Conservation (phyloP, 2,113 vertebrate species). For the Carassius carassius region DNA sequence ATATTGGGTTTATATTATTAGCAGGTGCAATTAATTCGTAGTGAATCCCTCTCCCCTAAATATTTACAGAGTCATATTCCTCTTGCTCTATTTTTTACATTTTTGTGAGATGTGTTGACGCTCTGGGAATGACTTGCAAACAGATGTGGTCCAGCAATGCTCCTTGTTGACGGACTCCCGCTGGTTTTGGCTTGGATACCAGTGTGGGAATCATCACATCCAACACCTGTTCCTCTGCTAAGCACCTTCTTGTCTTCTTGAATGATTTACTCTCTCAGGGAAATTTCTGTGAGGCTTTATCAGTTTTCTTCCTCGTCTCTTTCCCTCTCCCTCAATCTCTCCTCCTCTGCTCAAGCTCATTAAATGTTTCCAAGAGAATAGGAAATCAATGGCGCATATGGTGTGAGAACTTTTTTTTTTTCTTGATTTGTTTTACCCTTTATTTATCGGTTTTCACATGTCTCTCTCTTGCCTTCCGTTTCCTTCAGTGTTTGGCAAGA, state of each 20-base stretch:
- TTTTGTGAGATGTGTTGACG: not conserved
- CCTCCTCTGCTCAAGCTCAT: conserved; percentile 74
- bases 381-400: conserved; percentile 79
- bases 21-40: not conserved
- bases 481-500: conserved; percentile 8
- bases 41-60: not conserved
- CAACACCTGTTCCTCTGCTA: conserved; percentile 66
- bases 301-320: conserved; percentile 56
- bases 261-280: conserved; percentile 74
- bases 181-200: conserved; percentile 48
- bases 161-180: conserved; percentile 14
- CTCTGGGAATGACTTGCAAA: conserved; percentile 21
- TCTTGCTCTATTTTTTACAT: not conserved
- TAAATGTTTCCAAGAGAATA: conserved; percentile 81
- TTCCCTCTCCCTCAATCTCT: conserved; percentile 62
- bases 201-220: conserved; percentile 62
- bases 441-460: conserved; percentile 68
- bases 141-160: conserved; percentile 28
- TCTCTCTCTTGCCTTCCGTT: conserved; percentile 38
- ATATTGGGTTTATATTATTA: not conserved
- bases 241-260: conserved; percentile 57
- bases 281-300: conserved; percentile 66
- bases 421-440: conserved; percentile 73
- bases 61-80: not conserved
- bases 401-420: conserved; percentile 63